Evolutionary conservation across 1,140 invertebrate species (phyloP).

Genomic region (Harpegnathos saltator): DNA sequence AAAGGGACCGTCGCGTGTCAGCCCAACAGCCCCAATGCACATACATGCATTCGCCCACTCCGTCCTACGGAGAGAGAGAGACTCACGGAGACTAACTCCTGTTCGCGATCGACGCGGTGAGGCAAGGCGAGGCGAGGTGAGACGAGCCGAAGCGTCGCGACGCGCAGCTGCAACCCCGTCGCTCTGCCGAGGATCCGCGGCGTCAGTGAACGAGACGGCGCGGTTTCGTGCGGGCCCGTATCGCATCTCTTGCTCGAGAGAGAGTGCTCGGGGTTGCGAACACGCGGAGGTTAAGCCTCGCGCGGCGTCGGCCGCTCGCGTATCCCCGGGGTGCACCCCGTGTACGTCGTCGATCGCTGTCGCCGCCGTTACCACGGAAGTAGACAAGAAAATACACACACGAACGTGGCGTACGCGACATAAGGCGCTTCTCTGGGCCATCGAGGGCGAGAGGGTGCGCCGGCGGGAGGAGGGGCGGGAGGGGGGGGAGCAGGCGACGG

Average conservation of each 20-base stretch:
- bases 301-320: conserved; percentile 17
- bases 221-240: conserved; percentile 55
- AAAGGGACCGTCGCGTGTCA: background rate
- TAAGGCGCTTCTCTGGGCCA: conserved; percentile 45
- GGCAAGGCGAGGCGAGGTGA: conserved; percentile 16
- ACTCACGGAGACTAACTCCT: conserved; percentile 24
- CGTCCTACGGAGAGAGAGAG: conserved; percentile 15
- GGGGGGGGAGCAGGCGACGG: conserved; percentile 71
- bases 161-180: conserved; percentile 68
- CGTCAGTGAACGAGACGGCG: conserved; percentile 70
- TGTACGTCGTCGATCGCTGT: too few relatives aligned
- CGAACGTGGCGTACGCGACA: conserved; percentile 33
- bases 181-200: conserved; percentile 32
- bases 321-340: background rate
- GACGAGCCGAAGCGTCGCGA: conserved; percentile 16
- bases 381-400: background rate
- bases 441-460: conserved; percentile 57
- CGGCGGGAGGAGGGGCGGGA: conserved; percentile 61
- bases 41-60: conserved; percentile 32
- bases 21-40: background rate
- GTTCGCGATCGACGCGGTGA: conserved; percentile 62
- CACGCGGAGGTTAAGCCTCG: background rate
- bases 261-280: background rate
- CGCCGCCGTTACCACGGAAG: too few relatives aligned
- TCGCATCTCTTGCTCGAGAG: background rate